Evolutionary conservation across 2,888 invertebrate species (phyloP).

Genomic region (Gryllus longicercus): DNA sequence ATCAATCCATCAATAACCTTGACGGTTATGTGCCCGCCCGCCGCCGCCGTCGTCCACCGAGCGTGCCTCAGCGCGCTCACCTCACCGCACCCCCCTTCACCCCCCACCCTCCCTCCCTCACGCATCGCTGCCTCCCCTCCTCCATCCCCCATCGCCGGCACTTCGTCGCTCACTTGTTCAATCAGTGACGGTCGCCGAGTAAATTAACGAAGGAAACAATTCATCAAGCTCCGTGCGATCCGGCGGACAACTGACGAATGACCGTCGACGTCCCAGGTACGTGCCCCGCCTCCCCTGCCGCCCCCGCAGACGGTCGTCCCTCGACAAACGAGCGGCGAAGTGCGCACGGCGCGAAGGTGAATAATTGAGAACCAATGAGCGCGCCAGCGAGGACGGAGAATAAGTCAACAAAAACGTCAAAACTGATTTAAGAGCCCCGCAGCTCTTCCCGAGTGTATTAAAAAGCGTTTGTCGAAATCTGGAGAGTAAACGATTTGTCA

Average conservation of each 20-base stretch:
- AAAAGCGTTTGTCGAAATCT: conserved; percentile 17
- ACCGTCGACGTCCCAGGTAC: not conserved
- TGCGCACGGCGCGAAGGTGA: not conserved
- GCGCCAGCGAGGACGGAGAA: not conserved
- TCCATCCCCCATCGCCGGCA: not conserved
- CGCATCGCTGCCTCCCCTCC: not conserved
- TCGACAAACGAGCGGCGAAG: not conserved
- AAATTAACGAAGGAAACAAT: conserved; percentile 17
- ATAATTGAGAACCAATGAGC: conserved; percentile 17
- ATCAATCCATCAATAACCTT: conserved; percentile 11
- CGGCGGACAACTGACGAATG: not conserved
- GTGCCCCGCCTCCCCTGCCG: no score
- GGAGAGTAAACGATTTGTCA: conserved; percentile 17
- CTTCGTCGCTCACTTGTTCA: conserved; percentile 2
- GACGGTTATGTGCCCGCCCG: not conserved
- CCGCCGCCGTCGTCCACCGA: not conserved
- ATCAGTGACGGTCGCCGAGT: not conserved
- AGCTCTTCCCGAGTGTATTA: conserved; percentile 1
- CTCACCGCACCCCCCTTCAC: not conserved
- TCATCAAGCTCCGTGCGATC: not conserved
- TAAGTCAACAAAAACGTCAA: conserved; percentile 17
- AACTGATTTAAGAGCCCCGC: not conserved
- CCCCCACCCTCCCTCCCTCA: not conserved
- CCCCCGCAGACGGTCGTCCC: not conserved
- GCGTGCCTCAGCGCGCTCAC: not conserved